Conservation (phyloP, 2,888 invertebrate species). For the Antheraea yamamai region DNA sequence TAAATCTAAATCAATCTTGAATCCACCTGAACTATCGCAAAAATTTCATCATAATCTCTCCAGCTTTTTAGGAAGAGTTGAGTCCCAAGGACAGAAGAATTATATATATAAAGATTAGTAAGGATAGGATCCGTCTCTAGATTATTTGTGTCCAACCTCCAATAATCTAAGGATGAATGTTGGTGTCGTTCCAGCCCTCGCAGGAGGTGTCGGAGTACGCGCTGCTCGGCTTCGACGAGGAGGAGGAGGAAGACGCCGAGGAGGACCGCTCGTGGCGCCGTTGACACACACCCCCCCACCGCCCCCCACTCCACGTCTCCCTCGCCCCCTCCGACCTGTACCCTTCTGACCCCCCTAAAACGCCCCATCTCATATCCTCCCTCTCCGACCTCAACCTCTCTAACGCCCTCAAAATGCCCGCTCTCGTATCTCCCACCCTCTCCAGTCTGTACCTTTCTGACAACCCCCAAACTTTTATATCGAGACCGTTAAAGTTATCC, state of each 20-base stretch:
- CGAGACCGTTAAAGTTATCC: not conserved
- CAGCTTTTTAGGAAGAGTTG: too few relatives aligned
- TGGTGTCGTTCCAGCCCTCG: conserved; percentile 46
- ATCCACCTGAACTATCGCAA: too few relatives aligned
- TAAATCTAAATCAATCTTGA: too few relatives aligned
- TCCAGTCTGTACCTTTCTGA: not conserved
- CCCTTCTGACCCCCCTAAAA: not conserved
- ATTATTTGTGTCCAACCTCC: not conserved
- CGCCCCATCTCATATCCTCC: too few relatives aligned
- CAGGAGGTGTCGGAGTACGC: conserved; percentile 81
- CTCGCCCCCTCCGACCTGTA: too few relatives aligned
- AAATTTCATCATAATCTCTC: too few relatives aligned
- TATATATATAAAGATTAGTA: too few relatives aligned
- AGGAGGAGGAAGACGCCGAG: conserved; percentile 92
- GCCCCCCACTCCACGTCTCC: not conserved
- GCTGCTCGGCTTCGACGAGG: conserved; percentile 93
- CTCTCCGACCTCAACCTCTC: too few relatives aligned
- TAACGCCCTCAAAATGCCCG: not conserved
- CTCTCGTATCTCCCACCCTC: not conserved
- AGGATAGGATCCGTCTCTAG: too few relatives aligned
- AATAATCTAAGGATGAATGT: not conserved
- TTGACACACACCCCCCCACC: conserved; percentile 72
- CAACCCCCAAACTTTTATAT: not conserved
- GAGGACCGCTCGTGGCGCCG: conserved; percentile 95
- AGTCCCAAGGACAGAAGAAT: too few relatives aligned